Evolutionary conservation across 2,113 vertebrate genomes (phyloP).

Genomic region (Nicator chloris): DNA sequence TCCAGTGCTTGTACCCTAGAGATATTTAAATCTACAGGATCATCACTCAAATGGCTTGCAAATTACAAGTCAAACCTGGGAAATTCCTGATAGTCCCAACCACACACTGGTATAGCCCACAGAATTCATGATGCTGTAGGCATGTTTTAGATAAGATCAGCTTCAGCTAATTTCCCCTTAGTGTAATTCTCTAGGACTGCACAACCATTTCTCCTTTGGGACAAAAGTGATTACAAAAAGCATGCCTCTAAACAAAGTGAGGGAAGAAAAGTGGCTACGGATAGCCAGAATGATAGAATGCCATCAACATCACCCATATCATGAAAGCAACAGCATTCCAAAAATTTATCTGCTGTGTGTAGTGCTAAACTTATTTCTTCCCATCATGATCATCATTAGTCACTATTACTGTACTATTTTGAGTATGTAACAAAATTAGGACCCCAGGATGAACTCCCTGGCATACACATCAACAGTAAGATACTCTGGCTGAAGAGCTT

Average conservation of each 20-base stretch:
- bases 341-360: background rate
- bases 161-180: background rate
- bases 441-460: background rate
- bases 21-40: background rate
- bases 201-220: background rate
- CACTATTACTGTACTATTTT: background rate
- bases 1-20: background rate
- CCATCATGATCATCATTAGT: background rate
- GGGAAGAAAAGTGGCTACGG: background rate
- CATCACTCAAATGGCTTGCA: background rate
- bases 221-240: background rate
- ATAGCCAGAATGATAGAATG: background rate
- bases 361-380: background rate
- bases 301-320: background rate
- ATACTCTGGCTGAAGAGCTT: background rate
- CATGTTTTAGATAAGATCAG: background rate
- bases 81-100: background rate
- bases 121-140: background rate
- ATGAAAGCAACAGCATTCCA: accelerated
- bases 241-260: background rate
- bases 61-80: background rate
- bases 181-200: background rate
- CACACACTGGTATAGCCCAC: background rate
- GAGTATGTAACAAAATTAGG: background rate
- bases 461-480: background rate